Evolutionary conservation across 2,888 invertebrate genomes (phyloP).

Genomic region (Chydorus sphaericus): DNA sequence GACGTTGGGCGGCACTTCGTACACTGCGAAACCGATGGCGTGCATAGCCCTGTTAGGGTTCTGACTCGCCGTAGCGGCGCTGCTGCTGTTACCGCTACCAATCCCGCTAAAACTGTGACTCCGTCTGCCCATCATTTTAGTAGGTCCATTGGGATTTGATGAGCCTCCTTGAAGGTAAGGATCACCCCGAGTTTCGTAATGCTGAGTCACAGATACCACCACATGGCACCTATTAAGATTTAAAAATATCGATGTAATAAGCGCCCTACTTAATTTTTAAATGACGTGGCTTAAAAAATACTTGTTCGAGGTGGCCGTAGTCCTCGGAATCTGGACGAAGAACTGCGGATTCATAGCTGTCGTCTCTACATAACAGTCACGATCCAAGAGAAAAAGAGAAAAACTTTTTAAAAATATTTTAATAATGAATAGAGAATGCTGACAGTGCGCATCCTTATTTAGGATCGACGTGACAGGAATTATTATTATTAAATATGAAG

Average conservation of each 20-base stretch:
- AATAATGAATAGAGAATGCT: not conserved
- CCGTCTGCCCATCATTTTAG: too few species aligned
- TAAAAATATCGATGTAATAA: too few species aligned
- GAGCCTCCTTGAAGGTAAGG: conserved; percentile 15
- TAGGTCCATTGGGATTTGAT: too few species aligned
- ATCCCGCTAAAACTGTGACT: too few species aligned
- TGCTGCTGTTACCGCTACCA: not conserved
- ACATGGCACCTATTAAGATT: too few species aligned
- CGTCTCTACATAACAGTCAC: conserved; percentile 35
- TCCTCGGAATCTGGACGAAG: conserved; percentile 49
- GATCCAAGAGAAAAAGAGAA: not conserved
- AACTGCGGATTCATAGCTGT: conserved; percentile 54
- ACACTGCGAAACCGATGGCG: conserved; percentile 54
- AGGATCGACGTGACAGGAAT: not conserved
- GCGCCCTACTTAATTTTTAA: too few species aligned
- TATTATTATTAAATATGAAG: not conserved
- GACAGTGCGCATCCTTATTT: not conserved
- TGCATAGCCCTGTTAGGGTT: conserved; percentile 34
- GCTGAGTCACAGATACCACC: conserved; percentile 53
- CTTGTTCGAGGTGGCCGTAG: conserved; percentile 42
- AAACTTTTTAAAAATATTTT: not conserved
- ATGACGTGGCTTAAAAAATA: too few species aligned
- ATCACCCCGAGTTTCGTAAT: conserved; percentile 35
- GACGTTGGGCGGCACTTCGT: conserved; percentile 48
- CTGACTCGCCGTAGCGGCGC: conserved; percentile 1